These are phyloP conservation scores for Sceloporus tristichus DNA, from an alignment of 2,113 vertebrate genomes.

Conservation along the genomic window DNA sequence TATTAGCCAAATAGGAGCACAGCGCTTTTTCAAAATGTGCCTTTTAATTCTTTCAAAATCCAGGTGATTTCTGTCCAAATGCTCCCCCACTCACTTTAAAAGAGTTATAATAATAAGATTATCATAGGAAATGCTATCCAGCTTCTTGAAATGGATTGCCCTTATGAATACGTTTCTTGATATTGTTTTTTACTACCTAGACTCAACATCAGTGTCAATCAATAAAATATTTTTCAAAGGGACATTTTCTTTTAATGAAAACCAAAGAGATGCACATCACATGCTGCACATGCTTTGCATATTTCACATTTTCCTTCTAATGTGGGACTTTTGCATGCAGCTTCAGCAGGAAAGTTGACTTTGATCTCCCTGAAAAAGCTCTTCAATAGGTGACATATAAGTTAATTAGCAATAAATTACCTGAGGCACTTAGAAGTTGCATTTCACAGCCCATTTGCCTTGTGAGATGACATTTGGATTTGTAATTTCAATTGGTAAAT, in stretches of 20 bases:
- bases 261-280: background rate
- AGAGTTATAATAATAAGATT: background rate
- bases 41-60: background rate
- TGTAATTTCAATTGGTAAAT: slow-evolving; percentile 20
- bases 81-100: background rate
- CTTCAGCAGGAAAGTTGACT: slow-evolving; percentile 11
- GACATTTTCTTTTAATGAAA: background rate
- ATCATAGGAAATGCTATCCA: background rate
- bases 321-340: background rate
- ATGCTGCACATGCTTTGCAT: background rate
- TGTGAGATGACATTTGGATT: slow-evolving; percentile 22
- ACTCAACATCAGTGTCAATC: slow-evolving; percentile 10
- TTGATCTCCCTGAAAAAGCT: slow-evolving; percentile 26
- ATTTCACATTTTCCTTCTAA: slow-evolving; percentile 14
- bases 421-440: slow-evolving; percentile 32
- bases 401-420: slow-evolving; percentile 44
- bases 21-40: slow-evolving; percentile 10
- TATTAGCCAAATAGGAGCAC: background rate
- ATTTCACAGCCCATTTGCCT: slow-evolving; percentile 29
- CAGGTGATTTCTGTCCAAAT: background rate
- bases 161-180: background rate
- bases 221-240: background rate
- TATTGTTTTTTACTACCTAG: slow-evolving; percentile 8
- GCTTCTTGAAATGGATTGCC: background rate
- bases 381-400: slow-evolving; percentile 36